Evolutionary conservation across 1,140 invertebrate species (phyloP).

Genomic region (Drosophila nebulosa): DNA sequence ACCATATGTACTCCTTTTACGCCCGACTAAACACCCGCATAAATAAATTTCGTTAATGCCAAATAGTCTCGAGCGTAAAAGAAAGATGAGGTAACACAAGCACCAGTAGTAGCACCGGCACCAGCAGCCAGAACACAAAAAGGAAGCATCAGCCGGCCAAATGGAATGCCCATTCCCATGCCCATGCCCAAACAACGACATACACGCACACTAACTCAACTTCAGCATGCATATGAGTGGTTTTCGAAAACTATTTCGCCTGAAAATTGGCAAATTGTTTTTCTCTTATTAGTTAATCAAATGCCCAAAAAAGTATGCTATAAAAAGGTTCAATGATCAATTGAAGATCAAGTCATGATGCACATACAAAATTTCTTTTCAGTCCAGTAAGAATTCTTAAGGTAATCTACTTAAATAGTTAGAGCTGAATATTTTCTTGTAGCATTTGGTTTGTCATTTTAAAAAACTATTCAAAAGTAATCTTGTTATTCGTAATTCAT

Average conservation of each 20-base stretch:
- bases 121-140: slow-evolving; percentile 14
- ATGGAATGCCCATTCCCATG: slow-evolving; percentile 51
- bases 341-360: background rate
- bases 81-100: slow-evolving; percentile 73
- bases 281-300: background rate
- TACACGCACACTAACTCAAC: slow-evolving; percentile 11
- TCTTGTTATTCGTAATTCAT: too few species aligned
- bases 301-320: background rate
- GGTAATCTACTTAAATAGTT: too few species aligned
- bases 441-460: too few species aligned
- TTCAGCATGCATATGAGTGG: background rate
- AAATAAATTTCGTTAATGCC: slow-evolving; percentile 80
- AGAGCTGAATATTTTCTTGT: too few species aligned
- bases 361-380: too few species aligned
- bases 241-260: slow-evolving; percentile 29
- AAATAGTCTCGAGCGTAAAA: slow-evolving; percentile 77
- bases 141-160: slow-evolving; percentile 39
- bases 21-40: slow-evolving; percentile 79
- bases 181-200: slow-evolving; percentile 20
- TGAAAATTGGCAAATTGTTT: background rate
- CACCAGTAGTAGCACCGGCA: slow-evolving; percentile 20
- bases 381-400: background rate
- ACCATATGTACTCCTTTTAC: slow-evolving; percentile 77
- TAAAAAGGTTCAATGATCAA: background rate
- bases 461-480: too few species aligned